A percentile compares a stretch with the other conserved stretches of the same genome.
These are phyloP conservation scores for Eulithis prunata DNA, from an alignment of 2,888 invertebrate genomes.

Conservation along the genomic window DNA sequence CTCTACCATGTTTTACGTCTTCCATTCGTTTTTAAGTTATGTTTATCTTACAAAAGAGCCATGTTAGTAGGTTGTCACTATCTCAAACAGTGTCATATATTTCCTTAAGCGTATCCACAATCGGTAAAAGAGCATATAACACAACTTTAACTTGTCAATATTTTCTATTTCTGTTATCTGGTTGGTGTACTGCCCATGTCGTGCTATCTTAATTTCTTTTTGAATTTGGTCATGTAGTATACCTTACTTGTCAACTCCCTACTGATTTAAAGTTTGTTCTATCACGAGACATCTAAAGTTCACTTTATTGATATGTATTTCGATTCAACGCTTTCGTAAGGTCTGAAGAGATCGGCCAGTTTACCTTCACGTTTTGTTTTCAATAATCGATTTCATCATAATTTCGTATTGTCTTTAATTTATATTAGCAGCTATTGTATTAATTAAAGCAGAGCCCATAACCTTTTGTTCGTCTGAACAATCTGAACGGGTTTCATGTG, in stretches of 20 bases:
- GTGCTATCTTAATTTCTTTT: conserved; percentile 20
- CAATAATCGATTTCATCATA: conserved; percentile 31
- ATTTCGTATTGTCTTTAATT: conserved; percentile 34
- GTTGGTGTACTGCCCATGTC: conserved; percentile 19
- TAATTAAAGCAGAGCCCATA: conserved; percentile 37
- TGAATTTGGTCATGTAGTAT: conserved; percentile 3
- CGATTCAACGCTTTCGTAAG: neutral
- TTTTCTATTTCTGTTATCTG: conserved; percentile 20
- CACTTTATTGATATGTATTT: neutral
- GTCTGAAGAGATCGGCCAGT: neutral
- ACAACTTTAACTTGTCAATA: conserved; percentile 22
- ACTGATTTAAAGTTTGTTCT: conserved; percentile 4
- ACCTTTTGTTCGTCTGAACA: conserved; percentile 37
- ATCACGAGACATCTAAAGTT: neutral
- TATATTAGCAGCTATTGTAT: conserved; percentile 39
- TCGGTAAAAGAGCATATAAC: conserved; percentile 19
- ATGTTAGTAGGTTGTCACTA: conserved; percentile 11
- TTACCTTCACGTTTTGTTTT: conserved; percentile 14
- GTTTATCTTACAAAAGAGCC: conserved; percentile 8
- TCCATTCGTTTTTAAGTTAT: conserved; percentile 7
- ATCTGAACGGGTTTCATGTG: conserved; percentile 34
- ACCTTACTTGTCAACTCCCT: neutral
- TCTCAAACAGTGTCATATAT: conserved; percentile 24
- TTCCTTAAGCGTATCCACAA: conserved; percentile 18
- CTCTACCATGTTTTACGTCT: conserved; percentile 1